Conservation (phyloP, 2,888 invertebrate genomes). For the Imbricaverruca yamaguchii region DNA sequence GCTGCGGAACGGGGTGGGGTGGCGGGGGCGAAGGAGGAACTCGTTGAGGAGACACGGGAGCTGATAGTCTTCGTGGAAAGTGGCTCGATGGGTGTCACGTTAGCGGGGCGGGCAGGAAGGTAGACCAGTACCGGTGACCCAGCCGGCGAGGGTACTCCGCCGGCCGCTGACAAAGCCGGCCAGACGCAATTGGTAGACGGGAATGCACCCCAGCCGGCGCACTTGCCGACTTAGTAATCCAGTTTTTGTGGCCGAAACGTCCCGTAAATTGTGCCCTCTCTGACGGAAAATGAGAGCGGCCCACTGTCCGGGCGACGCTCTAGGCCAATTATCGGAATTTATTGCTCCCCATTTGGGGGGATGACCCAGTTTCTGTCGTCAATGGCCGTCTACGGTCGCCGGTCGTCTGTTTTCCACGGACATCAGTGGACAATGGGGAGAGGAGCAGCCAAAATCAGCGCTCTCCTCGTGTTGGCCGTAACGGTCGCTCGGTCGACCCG, state of each 20-base stretch:
- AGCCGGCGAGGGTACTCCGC: too few species aligned
- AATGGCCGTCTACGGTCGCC: not conserved
- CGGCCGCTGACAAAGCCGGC: too few species aligned
- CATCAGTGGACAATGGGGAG: constrained; percentile 3
- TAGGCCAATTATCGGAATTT: not conserved
- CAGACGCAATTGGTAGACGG: too few species aligned
- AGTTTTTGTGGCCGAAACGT: not conserved
- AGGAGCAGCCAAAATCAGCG: not conserved
- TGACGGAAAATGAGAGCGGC: not conserved
- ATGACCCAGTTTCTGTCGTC: not conserved
- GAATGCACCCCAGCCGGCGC: not conserved
- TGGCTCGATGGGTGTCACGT: too few species aligned
- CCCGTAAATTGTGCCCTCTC: constrained; percentile 8
- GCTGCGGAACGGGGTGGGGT: too few species aligned
- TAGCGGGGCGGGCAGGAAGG: too few species aligned
- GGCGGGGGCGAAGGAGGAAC: too few species aligned
- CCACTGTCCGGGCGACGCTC: not conserved
- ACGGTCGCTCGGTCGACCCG: not conserved
- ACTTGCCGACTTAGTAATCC: not conserved
- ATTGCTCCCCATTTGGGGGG: constrained; percentile 14
- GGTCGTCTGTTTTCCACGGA: not conserved
- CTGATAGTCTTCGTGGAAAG: too few species aligned
- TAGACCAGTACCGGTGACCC: too few species aligned
- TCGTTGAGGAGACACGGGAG: too few species aligned
- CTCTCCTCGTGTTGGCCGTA: not conserved